Evolutionary conservation across 2,113 vertebrate species (phyloP).

Genomic region (Anhinga rufa): DNA sequence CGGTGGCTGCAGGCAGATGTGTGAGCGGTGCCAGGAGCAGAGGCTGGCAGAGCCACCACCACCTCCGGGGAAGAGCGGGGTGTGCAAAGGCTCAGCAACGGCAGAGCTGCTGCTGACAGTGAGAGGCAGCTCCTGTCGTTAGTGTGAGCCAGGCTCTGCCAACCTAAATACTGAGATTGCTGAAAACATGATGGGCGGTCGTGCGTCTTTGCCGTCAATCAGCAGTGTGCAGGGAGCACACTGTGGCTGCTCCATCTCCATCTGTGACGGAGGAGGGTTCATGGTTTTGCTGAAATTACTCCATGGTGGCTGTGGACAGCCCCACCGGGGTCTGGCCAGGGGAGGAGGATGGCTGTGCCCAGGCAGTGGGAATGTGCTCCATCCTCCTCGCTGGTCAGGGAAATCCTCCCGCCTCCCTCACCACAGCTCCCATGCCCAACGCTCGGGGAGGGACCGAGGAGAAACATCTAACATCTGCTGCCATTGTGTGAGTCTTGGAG

Average conservation of each 20-base stretch:
- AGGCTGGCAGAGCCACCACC: not conserved
- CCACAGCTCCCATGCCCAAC: not conserved
- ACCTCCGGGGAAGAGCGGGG: not conserved
- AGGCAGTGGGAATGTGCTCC: not conserved
- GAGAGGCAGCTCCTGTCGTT: conserved; percentile 25
- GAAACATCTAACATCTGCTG: not conserved
- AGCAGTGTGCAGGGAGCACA: rapidly evolving
- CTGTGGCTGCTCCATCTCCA: not conserved
- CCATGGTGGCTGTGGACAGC: not conserved
- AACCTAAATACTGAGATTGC: conserved; percentile 22
- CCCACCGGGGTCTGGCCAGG: not conserved
- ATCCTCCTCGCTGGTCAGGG: not conserved
- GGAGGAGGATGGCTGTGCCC: rapidly evolving
- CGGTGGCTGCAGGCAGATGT: rapidly evolving
- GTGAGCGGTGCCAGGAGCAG: not conserved
- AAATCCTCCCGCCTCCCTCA: not conserved
- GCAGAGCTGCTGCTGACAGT: conserved; percentile 8
- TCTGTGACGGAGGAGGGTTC: not conserved
- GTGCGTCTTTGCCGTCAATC: not conserved
- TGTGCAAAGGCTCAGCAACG: not conserved
- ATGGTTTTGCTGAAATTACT: not conserved
- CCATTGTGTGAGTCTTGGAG: not conserved
- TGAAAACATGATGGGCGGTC: conserved; percentile 8
- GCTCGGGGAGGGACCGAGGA: not conserved
- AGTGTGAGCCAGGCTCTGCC: conserved; percentile 39